These are phyloP conservation scores for Periphyllus acericola DNA, from an alignment of 2,888 invertebrate genomes.

Conservation along the genomic window DNA sequence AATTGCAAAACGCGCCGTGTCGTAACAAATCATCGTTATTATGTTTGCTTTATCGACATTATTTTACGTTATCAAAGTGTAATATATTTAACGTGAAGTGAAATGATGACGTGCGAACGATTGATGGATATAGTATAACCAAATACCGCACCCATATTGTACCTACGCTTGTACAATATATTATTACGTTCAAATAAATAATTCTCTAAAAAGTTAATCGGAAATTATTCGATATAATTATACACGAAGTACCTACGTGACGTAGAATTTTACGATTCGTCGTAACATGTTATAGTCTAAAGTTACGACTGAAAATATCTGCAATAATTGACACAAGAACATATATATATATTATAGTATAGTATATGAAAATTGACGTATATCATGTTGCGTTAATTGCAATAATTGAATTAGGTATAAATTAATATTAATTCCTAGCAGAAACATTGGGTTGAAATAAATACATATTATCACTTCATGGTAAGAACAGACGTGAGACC, in stretches of 20 bases:
- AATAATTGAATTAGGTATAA: background rate
- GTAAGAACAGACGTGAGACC: slow-evolving; percentile 3
- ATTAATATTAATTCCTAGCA: background rate
- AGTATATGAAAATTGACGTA: slow-evolving; percentile 22
- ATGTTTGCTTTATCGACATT: background rate
- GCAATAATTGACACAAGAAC: slow-evolving; percentile 29
- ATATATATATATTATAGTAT: background rate
- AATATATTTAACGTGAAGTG: background rate
- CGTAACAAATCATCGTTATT: background rate
- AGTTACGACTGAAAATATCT: background rate
- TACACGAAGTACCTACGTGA: background rate
- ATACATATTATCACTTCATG: background rate
- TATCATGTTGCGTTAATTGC: background rate
- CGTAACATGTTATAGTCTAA: background rate
- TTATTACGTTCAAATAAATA: background rate
- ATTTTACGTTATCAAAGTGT: background rate
- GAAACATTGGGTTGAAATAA: background rate
- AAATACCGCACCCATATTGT: background rate
- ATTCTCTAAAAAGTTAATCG: background rate
- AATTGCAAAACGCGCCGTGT: background rate
- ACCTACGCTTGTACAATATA: background rate
- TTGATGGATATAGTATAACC: background rate
- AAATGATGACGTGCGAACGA: background rate
- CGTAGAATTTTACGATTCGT: background rate
- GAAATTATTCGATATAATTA: background rate